Conservation (phyloP, 2,113 vertebrate genomes). For the Macquaria australasica region DNA sequence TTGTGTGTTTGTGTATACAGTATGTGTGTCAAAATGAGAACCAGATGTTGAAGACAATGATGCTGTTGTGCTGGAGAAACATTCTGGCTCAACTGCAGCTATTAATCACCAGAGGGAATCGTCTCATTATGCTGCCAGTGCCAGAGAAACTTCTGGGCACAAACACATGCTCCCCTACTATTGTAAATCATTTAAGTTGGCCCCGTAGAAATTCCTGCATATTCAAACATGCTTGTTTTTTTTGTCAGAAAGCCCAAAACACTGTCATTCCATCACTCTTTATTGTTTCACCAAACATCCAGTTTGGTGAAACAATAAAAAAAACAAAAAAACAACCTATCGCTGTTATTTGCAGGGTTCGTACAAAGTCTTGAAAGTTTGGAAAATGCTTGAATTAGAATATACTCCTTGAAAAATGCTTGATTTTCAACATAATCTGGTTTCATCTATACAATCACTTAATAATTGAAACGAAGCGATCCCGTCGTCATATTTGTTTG, state of each 20-base stretch:
- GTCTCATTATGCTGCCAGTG: conserved; percentile 8
- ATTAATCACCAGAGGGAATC: conserved; percentile 40
- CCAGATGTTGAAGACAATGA: conserved; percentile 60
- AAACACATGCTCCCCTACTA: not conserved
- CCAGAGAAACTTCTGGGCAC: conserved; percentile 31
- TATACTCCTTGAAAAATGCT: too few relatives aligned
- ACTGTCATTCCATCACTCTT: not conserved
- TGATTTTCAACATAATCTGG: too few relatives aligned
- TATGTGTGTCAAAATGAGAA: conserved; percentile 50
- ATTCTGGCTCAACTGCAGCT: conserved; percentile 27
- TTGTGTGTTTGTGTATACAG: conserved; percentile 24
- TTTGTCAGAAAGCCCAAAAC: not conserved
- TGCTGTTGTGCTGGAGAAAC: conserved; percentile 48
- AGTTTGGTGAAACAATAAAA: conserved; percentile 9
- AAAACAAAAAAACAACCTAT: not conserved
- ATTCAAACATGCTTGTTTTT: not conserved
- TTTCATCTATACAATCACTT: too few relatives aligned
- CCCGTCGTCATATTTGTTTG: too few relatives aligned
- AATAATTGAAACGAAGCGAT: too few relatives aligned
- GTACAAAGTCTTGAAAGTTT: too few relatives aligned
- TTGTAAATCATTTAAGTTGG: not conserved
- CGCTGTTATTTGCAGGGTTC: not conserved
- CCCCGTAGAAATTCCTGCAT: not conserved
- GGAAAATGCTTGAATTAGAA: too few relatives aligned
- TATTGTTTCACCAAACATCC: not conserved